A percentile compares a stretch with the other conserved stretches of the same genome.
Conservation (phyloP, 2,888 invertebrate genomes). For the Caenorhabditis panamensis region DNA sequence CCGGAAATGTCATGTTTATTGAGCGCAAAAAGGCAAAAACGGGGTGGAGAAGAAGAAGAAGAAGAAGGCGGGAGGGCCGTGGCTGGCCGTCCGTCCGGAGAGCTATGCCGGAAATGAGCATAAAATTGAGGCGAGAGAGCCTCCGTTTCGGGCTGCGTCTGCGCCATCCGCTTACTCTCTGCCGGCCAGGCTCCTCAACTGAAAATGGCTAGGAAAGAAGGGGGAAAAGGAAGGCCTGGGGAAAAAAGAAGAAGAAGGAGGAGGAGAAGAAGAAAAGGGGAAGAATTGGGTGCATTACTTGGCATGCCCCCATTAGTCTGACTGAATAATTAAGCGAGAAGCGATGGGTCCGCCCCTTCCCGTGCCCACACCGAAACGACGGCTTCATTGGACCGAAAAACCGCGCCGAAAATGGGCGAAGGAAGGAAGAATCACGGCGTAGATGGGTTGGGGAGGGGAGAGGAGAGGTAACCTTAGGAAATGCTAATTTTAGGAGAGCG, state of each 20-base stretch:
- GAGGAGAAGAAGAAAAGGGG: constrained; percentile 25
- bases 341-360: background rate
- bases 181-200: background rate
- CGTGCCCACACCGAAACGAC: constrained; percentile 9
- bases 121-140: constrained; percentile 20
- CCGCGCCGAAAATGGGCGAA: background rate
- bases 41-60: constrained; percentile 5
- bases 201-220: constrained; percentile 8
- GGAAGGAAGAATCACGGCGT: constrained; percentile 6
- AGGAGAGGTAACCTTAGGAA: background rate
- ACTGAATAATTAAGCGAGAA: constrained; percentile 55
- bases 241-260: background rate
- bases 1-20: constrained; percentile 43
- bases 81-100: constrained; percentile 9
- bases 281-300: constrained; percentile 54
- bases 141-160: constrained; percentile 12
- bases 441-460: background rate
- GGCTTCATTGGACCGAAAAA: constrained; percentile 51
- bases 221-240: background rate
- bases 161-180: background rate
- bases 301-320: constrained; percentile 50
- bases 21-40: constrained; percentile 16
- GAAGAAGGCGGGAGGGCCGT: background rate
- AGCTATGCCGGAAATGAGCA: constrained; percentile 28
- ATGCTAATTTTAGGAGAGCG: constrained; percentile 26